Conservation (phyloP, 2,888 invertebrate species). For the Lymantria monacha region DNA sequence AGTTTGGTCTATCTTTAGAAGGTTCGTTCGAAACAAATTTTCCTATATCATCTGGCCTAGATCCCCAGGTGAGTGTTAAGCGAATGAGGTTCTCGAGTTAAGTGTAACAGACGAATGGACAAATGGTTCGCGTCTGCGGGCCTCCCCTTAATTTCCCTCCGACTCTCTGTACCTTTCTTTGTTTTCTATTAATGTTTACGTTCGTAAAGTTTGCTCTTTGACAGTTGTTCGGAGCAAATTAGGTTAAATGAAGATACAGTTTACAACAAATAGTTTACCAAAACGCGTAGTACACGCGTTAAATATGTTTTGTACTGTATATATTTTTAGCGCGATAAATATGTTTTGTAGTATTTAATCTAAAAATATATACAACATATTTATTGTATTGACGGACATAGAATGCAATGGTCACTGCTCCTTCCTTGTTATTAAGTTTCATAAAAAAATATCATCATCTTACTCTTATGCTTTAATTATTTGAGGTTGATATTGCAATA, state of each 20-base stretch:
- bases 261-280: not conserved
- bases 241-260: not conserved
- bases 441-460: too few species aligned
- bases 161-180: constrained; percentile 19
- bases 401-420: too few species aligned
- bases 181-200: constrained; percentile 31
- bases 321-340: too few species aligned
- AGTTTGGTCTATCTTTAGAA: not conserved
- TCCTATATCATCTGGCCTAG: constrained; percentile 25
- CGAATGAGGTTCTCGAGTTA: constrained; percentile 53
- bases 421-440: too few species aligned
- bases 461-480: too few species aligned
- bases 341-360: too few species aligned
- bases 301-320: too few species aligned
- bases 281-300: too few species aligned
- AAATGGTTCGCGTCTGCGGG: constrained; percentile 42
- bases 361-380: too few species aligned
- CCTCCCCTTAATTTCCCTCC: constrained; percentile 33
- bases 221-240: not conserved
- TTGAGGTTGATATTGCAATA: too few species aligned
- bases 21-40: not conserved
- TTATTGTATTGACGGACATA: too few species aligned
- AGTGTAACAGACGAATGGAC: constrained; percentile 54
- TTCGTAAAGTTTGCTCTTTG: constrained; percentile 13
- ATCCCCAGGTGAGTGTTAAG: constrained; percentile 60